Conservation (phyloP, 2,113 vertebrate species). For the Melanostigma gelatinosum region DNA sequence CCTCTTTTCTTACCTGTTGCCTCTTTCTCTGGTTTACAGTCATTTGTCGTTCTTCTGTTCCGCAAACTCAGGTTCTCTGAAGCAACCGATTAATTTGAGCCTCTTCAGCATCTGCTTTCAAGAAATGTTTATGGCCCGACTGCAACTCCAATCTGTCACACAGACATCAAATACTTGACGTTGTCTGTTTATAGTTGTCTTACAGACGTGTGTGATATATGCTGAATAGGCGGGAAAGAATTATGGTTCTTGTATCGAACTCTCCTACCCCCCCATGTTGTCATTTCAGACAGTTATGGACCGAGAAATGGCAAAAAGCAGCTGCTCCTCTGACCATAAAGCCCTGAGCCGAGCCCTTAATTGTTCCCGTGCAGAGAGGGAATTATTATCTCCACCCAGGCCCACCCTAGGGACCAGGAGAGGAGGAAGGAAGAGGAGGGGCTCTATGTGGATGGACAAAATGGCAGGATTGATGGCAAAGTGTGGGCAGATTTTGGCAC, state of each 20-base stretch:
- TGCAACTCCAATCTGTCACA: slow-evolving; percentile 57
- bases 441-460: slow-evolving; percentile 51
- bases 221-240: slow-evolving; percentile 73
- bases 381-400: slow-evolving; percentile 74
- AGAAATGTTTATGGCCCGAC: slow-evolving; percentile 52
- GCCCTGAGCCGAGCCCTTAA: slow-evolving; percentile 76
- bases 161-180: slow-evolving; percentile 52
- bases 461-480: slow-evolving; percentile 54
- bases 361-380: slow-evolving; percentile 73
- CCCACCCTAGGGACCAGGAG: slow-evolving; percentile 55
- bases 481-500: slow-evolving; percentile 74
- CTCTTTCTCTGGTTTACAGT: background rate
- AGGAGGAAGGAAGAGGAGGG: slow-evolving; percentile 41
- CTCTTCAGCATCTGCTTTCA: slow-evolving; percentile 44
- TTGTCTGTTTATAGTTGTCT: slow-evolving; percentile 72
- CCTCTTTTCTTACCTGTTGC: slow-evolving; percentile 27
- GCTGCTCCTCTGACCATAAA: slow-evolving; percentile 84
- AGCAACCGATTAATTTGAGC: slow-evolving; percentile 54
- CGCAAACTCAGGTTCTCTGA: slow-evolving; percentile 42
- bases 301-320: slow-evolving; percentile 78
- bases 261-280: slow-evolving; percentile 49
- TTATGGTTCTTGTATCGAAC: slow-evolving; percentile 67
- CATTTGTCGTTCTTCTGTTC: background rate
- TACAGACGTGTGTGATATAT: slow-evolving; percentile 63
- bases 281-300: slow-evolving; percentile 79